A percentile compares a stretch with the other conserved stretches of the same genome.
These are phyloP conservation scores for Pithys albifrons DNA, from an alignment of 2,113 vertebrate genomes.

Conservation along the genomic window DNA sequence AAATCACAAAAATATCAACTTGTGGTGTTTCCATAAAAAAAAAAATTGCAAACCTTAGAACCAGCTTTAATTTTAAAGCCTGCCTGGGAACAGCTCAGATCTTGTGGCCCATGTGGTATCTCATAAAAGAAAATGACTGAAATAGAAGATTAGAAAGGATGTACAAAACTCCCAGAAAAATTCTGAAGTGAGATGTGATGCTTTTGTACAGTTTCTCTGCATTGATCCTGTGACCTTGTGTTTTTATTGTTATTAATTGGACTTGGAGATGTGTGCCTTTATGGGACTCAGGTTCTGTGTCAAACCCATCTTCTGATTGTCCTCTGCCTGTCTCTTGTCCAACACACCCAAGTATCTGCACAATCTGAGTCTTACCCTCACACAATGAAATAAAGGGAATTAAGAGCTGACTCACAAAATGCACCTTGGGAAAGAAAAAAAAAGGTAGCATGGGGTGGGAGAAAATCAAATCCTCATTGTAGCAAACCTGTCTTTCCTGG, in stretches of 20 bases:
- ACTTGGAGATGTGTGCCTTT: not conserved
- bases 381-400: not conserved
- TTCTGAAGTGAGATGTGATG: not conserved
- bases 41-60: not conserved
- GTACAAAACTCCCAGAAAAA: not conserved
- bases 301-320: not conserved
- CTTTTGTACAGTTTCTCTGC: not conserved
- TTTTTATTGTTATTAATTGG: not conserved
- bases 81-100: not conserved
- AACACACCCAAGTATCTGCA: not conserved
- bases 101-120: rapidly evolving
- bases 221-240: not conserved
- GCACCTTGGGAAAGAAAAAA: not conserved
- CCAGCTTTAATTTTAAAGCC: not conserved
- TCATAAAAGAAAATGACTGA: not conserved
- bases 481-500: not conserved
- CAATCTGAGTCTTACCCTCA: not conserved
- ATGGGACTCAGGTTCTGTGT: not conserved
- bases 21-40: not conserved
- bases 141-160: not conserved
- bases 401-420: not conserved
- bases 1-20: not conserved
- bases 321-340: not conserved
- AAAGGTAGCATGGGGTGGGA: not conserved
- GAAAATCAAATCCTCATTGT: not conserved